Conservation (phyloP, 2,113 vertebrate species). For the Hippocampus barbouri region DNA sequence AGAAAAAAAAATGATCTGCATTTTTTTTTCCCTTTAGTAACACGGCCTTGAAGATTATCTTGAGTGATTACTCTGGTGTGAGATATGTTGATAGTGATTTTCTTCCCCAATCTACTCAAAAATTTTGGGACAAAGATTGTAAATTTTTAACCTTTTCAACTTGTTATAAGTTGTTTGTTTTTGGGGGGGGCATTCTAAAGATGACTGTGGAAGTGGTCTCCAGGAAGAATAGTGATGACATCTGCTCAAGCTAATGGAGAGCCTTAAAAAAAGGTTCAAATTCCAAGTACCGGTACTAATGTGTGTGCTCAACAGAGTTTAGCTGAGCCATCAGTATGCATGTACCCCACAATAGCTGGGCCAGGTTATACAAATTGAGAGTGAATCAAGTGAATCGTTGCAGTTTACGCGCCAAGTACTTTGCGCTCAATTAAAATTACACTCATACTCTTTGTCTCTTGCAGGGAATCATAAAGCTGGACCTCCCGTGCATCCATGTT, state of each 20-base stretch:
- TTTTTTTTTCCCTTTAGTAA: background rate
- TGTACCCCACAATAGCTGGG: background rate
- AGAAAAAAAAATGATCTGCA: too few species aligned
- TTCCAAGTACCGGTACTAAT: too few species aligned
- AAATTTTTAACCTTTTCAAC: background rate
- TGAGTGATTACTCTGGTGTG: too few species aligned
- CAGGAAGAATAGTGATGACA: background rate
- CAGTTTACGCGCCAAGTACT: background rate
- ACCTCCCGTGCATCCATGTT: slow-evolving; percentile 92
- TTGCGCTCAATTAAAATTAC: background rate
- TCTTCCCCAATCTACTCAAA: background rate
- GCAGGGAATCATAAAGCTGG: slow-evolving; percentile 94
- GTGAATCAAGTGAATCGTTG: background rate
- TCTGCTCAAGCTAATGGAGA: background rate
- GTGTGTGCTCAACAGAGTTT: too few species aligned
- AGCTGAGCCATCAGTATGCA: too few species aligned
- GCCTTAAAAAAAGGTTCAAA: too few species aligned
- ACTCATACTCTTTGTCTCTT: slow-evolving; percentile 26
- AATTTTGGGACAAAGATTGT: background rate
- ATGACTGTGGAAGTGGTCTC: too few species aligned
- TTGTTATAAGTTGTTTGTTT: too few species aligned
- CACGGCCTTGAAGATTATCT: too few species aligned
- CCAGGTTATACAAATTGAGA: background rate
- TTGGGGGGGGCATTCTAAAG: too few species aligned
- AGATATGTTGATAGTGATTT: background rate